Evolutionary conservation across 2,888 invertebrate species (phyloP).

Genomic region (Lithophane leautieri): DNA sequence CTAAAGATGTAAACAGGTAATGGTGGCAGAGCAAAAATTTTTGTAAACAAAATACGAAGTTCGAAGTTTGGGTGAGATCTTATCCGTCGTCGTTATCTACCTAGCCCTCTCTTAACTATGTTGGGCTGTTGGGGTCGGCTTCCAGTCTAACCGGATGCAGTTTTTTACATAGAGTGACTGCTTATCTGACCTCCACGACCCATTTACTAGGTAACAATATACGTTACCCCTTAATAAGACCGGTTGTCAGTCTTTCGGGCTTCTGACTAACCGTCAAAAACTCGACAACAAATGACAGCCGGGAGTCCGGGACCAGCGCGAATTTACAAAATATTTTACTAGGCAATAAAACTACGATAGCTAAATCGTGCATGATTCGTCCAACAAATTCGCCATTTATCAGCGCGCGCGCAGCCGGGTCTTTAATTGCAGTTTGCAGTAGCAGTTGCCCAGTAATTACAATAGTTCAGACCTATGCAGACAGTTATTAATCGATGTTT

Average conservation of each 20-base stretch:
- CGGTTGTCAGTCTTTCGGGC: background rate
- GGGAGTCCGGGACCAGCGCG: background rate
- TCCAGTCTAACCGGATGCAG: background rate
- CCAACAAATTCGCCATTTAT: constrained; percentile 27
- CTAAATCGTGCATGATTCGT: constrained; percentile 19
- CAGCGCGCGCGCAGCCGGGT: constrained; percentile 42
- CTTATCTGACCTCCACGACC: background rate
- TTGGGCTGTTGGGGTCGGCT: background rate
- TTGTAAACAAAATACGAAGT: background rate
- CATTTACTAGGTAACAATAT: too few relatives aligned
- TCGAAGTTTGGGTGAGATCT: background rate
- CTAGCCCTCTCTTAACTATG: background rate
- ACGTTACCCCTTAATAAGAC: background rate
- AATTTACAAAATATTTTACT: background rate
- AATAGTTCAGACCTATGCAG: constrained; percentile 35
- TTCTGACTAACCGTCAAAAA: background rate
- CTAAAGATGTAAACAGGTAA: background rate
- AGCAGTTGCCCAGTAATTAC: constrained; percentile 57
- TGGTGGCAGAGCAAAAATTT: background rate
- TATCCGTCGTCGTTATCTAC: background rate
- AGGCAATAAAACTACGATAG: background rate
- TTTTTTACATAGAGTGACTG: background rate
- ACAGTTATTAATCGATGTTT: constrained; percentile 47
- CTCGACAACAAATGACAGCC: background rate
- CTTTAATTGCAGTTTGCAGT: constrained; percentile 65